Evolutionary conservation across 2,888 invertebrate genomes (phyloP), one percentile per base, ranked within the genome.

Genomic region (Acronicta alni): DNA sequence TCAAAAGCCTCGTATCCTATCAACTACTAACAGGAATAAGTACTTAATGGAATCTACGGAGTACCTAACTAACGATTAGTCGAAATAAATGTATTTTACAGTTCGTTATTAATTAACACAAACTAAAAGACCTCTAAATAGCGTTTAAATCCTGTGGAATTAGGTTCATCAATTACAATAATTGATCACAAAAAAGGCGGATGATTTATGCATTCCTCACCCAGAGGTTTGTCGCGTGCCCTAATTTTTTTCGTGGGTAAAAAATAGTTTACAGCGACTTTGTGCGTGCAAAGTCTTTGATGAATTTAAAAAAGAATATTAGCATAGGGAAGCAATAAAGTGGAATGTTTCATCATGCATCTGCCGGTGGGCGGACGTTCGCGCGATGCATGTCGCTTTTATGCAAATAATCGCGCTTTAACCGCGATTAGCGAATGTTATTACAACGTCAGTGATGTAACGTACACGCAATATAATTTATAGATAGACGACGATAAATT

Each of bases 271-370:
- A 82, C 75, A 80, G 79, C 75, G 77, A 80, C 78, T n/a, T n/a
- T n/a, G n/a, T n/a, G n/a, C 74, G 30, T 75, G 70, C 59, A 68
- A 75, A 72, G 47, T 73, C 58, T 81, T 79, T 83, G 75, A 83
- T 81, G 77, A 81, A 84, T 82, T 74, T 77, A 81, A 85, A 35
- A 84, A 82, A 85, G 67, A 66, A 72, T 76, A 91, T 93, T 92
- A 85, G 87, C 92, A 93, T 92, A 91, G 79, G 77, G 82, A 85
- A 84, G 72, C 76, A 79, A 85, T 88, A 88, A 86, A 80, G 83
- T 54, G 57, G 46, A 75, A 63, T 72, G 72, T 77, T 64, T 65
- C 77, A 81, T 80, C 77, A 72, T 84, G 81, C 90, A 90, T 90
- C 88, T 92, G 91, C 81, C 87, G 67, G 82, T 89, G 88, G 90